Evolutionary conservation across 2,113 vertebrate species (phyloP).

Genomic region (Lagopus muta): DNA sequence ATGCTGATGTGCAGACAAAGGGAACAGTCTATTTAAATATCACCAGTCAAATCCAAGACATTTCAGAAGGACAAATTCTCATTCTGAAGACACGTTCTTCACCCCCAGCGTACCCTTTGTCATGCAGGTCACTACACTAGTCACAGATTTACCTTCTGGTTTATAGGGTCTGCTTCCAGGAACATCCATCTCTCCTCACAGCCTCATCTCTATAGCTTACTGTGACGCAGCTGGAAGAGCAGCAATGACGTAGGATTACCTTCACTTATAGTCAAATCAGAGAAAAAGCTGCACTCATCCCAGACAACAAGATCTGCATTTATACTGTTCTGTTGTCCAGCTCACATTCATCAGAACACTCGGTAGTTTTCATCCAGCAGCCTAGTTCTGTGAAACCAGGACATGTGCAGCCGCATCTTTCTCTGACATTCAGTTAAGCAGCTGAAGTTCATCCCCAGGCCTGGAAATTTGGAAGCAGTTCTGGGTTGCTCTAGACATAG

Average conservation of each 20-base stretch:
- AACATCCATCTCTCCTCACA: neutral
- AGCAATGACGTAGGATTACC: neutral
- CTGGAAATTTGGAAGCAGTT: constrained; percentile 11
- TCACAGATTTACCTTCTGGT: neutral
- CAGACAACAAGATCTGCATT: neutral
- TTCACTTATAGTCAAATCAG: neutral
- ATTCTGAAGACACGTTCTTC: neutral
- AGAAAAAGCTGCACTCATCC: neutral
- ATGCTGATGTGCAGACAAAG: neutral
- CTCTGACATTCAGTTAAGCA: neutral
- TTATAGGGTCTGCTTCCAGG: neutral
- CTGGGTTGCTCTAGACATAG: neutral
- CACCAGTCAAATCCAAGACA: neutral
- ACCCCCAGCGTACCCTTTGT: neutral
- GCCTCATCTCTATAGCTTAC: neutral
- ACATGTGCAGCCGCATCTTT: neutral
- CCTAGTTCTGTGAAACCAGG: neutral
- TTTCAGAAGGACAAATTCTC: neutral
- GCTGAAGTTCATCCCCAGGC: neutral
- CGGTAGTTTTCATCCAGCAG: neutral
- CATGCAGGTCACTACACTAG: neutral
- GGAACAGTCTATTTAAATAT: neutral
- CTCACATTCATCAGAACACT: neutral
- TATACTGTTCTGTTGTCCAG: neutral
- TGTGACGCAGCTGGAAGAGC: neutral